Evolutionary conservation across 2,797 vertebrate species (phyloP), one percentile per base, ranked within the genome.

Genomic region (Hyperoplus immaculatus): DNA sequence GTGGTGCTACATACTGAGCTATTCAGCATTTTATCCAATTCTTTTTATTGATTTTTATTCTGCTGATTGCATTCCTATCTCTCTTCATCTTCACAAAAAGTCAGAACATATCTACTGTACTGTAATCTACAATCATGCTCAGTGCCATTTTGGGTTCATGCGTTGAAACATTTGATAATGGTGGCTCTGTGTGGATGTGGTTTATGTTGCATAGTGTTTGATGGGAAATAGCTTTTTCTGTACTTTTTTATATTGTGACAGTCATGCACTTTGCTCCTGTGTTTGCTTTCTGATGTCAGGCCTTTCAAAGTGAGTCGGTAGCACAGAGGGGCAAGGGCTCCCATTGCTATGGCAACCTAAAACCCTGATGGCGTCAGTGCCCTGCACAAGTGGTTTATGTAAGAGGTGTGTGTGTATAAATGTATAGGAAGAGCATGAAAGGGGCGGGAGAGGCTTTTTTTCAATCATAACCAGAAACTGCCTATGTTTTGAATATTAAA

Each of bases 261-360:
- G 54, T 21, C 49, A 42, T 43, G 18, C 38, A 45, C 61, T 68
- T 45, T 77, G 50, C 46, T 16, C 68, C 78, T 72, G 21, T 76
- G 57, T 80, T 81, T 67, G 55, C 62, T 75, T 79, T 72, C 70
- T 80, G 60, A 75, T 69, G 69, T 69, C 72, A 65, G 62, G 45
- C 66, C 75, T 77, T 87, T 80, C 61, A 82, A 71, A 87, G 69
- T 29, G 18, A 72, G 82, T 84, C 54, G 71, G 56, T 38, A 47
- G 38, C 72, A 81, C 66, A 76, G 58, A 70, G 65, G 76, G 59
- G 54, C 58, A 73, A 69, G 39, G 74, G 75, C 75, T 89, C 29
- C 14, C 13, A 86, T 92, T 67, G 67, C 86, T 78, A 92, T 92
- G 86, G 87, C 76, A 91, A 93, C 92, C 61, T 46, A 51, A 78